These are phyloP conservation scores for Asbolus verrucosus DNA, from an alignment of 1,140 invertebrate species.

Conservation along the genomic window DNA sequence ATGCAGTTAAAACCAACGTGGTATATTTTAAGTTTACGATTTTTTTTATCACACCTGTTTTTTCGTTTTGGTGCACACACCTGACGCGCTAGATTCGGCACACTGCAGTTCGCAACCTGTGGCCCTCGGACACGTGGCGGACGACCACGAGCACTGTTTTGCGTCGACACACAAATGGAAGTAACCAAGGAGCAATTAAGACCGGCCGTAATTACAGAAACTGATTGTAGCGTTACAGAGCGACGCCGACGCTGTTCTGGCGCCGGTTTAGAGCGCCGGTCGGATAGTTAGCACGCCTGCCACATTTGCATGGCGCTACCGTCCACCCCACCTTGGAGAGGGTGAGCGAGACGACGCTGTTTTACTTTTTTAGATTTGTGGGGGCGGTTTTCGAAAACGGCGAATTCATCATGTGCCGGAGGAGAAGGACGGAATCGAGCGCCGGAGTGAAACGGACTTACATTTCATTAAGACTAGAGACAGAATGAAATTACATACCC, in stretches of 20 bases:
- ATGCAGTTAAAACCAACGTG: constrained; percentile 61
- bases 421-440: too few species aligned
- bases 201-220: constrained; percentile 60
- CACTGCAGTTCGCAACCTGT: too few species aligned
- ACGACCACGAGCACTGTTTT: constrained; percentile 18
- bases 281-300: constrained; percentile 64
- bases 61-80: too few species aligned
- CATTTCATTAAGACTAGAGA: constrained; percentile 64
- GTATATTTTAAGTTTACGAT: constrained; percentile 59
- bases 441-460: too few species aligned
- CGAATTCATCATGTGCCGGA: too few species aligned
- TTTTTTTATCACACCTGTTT: constrained; percentile 60
- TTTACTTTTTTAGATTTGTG: too few species aligned
- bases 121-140: neutral
- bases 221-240: constrained; percentile 60
- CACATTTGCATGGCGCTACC: constrained; percentile 64
- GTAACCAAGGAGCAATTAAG: constrained; percentile 52
- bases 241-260: constrained; percentile 64
- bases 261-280: constrained; percentile 61
- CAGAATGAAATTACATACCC: constrained; percentile 66
- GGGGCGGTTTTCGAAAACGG: too few species aligned
- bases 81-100: too few species aligned
- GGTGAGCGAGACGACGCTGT: constrained; percentile 49
- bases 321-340: constrained; percentile 53
- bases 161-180: constrained; percentile 42